Conservation (phyloP, 92 coral and sea anemone genomes). For the Umimayanthus kanabou region DNA sequence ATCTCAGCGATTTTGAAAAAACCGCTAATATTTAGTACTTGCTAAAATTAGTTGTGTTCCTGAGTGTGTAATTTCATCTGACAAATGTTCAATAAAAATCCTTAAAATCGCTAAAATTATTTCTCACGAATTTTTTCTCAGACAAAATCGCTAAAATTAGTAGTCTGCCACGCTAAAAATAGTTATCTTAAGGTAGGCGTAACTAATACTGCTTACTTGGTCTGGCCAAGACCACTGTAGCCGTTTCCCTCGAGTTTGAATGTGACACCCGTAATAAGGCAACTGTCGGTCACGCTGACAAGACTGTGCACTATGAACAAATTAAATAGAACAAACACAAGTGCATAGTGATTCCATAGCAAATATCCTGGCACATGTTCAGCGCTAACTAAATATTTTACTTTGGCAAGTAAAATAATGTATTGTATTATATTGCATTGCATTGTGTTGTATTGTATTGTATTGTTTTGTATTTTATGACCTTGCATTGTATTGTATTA, state of each 20-base stretch:
- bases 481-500: neutral
- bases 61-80: too few relatives aligned
- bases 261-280: neutral
- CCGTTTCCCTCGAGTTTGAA: neutral
- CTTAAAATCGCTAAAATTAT: too few relatives aligned
- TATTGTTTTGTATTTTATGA: neutral
- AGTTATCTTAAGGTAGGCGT: too few relatives aligned
- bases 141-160: too few relatives aligned
- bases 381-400: neutral
- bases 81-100: too few relatives aligned
- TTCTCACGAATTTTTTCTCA: too few relatives aligned
- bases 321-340: neutral
- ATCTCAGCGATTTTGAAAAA: too few relatives aligned
- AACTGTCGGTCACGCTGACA: neutral
- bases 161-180: too few relatives aligned
- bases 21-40: too few relatives aligned
- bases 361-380: neutral
- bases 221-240: neutral
- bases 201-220: neutral
- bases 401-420: neutral
- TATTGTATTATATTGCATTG: too few relatives aligned
- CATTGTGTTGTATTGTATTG: neutral
- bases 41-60: too few relatives aligned
- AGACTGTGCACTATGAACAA: neutral
- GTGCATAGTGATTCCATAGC: too few relatives aligned